These are phyloP conservation scores for Drosophila formosana DNA, from an alignment of 2,888 invertebrate species.

Conservation along the genomic window DNA sequence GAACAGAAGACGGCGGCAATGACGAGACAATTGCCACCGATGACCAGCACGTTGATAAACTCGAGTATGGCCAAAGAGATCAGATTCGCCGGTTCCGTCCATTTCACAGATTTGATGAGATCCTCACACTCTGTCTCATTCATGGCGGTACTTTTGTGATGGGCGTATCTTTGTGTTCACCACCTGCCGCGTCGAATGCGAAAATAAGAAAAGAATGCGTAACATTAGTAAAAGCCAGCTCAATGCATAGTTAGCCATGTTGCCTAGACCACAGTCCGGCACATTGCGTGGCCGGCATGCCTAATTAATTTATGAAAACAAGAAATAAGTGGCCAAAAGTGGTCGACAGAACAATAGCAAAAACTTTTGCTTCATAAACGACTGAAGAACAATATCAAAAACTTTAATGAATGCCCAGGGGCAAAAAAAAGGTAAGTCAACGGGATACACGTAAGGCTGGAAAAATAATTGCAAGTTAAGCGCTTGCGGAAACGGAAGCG, in stretches of 20 bases:
- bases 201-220: conserved; percentile 12
- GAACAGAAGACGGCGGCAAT: conserved; percentile 96
- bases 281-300: conserved; percentile 47
- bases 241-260: conserved; percentile 44
- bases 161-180: conserved; percentile 82
- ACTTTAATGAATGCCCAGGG: conserved; percentile 33
- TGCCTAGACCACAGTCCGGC: conserved; percentile 1
- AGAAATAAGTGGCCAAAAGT: conserved; percentile 14
- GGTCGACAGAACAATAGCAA: neutral
- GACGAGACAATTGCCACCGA: conserved; percentile 95
- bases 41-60: conserved; percentile 94
- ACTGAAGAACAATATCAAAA: conserved; percentile 19
- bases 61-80: conserved; percentile 91
- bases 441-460: neutral
- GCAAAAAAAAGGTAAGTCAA: neutral
- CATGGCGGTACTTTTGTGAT: conserved; percentile 87
- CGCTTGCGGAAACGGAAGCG: conserved; percentile 45
- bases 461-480: conserved; percentile 54
- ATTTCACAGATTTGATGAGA: conserved; percentile 92
- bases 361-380: conserved; percentile 1
- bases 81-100: conserved; percentile 92
- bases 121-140: conserved; percentile 93
- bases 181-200: conserved; percentile 76
- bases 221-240: conserved; percentile 13
- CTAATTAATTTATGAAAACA: conserved; percentile 71